A percentile compares a stretch with the other conserved stretches of the same genome.
Evolutionary conservation across 2,113 vertebrate genomes (phyloP).

Genomic region (Scomber scombrus): DNA sequence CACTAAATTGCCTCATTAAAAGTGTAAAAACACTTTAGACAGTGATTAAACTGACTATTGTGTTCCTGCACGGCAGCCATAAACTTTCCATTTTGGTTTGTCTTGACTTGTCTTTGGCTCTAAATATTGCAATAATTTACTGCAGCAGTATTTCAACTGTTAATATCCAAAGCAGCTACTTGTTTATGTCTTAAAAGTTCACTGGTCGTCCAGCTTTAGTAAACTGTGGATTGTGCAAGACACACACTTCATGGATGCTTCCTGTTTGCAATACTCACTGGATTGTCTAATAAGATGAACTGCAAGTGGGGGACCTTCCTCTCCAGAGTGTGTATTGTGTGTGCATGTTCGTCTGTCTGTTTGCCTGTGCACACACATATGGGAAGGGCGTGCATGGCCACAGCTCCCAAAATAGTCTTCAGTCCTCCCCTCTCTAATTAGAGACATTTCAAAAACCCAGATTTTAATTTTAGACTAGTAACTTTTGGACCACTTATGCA

Average conservation of each 20-base stretch:
- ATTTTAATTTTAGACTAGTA: conserved; percentile 88
- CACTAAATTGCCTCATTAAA: conserved; percentile 84
- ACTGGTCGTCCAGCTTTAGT: conserved; percentile 42
- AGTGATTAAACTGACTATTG: conserved; percentile 75
- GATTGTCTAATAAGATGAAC: conserved; percentile 60
- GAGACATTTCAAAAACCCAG: conserved; percentile 86
- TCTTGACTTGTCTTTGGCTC: conserved; percentile 63
- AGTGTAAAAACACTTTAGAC: conserved; percentile 78
- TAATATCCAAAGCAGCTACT: conserved; percentile 61
- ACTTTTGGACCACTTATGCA: conserved; percentile 70
- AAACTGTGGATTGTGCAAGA: conserved; percentile 36
- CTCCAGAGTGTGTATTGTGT: conserved; percentile 40
- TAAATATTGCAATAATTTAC: conserved; percentile 68
- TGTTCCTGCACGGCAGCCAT: conserved; percentile 61
- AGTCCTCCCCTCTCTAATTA: conserved; percentile 86
- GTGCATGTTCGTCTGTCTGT: conserved; percentile 34
- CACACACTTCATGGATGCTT: conserved; percentile 30
- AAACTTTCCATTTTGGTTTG: conserved; percentile 64
- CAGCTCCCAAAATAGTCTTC: conserved; percentile 84
- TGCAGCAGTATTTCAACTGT: conserved; percentile 50
- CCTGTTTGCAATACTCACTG: conserved; percentile 36
- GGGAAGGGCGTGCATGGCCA: conserved; percentile 83
- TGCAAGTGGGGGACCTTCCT: conserved; percentile 47
- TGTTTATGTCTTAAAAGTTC: conserved; percentile 64
- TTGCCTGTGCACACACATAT: conserved; percentile 61